Evolutionary conservation across 2,888 invertebrate genomes (phyloP).

Genomic region (Calliphora vomitoria): DNA sequence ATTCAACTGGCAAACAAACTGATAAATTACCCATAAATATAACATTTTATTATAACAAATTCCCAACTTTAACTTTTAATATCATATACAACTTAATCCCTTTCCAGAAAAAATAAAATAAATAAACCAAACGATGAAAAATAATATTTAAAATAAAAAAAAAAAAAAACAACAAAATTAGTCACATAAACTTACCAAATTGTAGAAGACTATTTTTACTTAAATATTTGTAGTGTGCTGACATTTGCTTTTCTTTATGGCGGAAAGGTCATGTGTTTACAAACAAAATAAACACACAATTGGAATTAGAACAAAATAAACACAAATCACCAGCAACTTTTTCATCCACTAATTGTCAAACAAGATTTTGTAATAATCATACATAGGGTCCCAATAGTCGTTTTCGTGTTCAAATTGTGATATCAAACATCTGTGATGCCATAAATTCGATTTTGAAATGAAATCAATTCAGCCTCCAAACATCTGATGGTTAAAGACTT

Average conservation of each 20-base stretch:
- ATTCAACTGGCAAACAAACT: conserved; percentile 3
- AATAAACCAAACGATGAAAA: conserved; percentile 13
- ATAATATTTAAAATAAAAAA: background rate
- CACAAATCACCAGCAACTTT: conserved; percentile 58
- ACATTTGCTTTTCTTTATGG: conserved; percentile 56
- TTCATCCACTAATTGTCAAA: conserved; percentile 40
- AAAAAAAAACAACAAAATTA: conserved; percentile 25
- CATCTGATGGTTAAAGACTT: conserved; percentile 25
- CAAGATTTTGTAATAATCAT: conserved; percentile 21
- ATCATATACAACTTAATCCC: conserved; percentile 41
- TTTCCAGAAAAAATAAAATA: conserved; percentile 31
- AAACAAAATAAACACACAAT: conserved; percentile 44
- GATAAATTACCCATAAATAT: conserved; percentile 37
- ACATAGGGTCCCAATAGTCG: background rate
- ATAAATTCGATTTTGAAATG: conserved; percentile 73
- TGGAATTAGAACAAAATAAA: conserved; percentile 32
- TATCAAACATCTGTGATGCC: conserved; percentile 75
- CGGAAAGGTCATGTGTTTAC: conserved; percentile 69
- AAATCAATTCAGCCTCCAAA: conserved; percentile 39
- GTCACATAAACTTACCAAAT: conserved; percentile 46
- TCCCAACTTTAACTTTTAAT: conserved; percentile 43
- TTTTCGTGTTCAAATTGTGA: conserved; percentile 67
- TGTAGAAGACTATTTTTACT: conserved; percentile 24
- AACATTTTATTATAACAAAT: conserved; percentile 22
- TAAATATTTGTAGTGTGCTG: conserved; percentile 45